These are phyloP conservation scores for Plutella xylostella DNA, from an alignment of 2,888 invertebrate genomes.

Conservation along the genomic window DNA sequence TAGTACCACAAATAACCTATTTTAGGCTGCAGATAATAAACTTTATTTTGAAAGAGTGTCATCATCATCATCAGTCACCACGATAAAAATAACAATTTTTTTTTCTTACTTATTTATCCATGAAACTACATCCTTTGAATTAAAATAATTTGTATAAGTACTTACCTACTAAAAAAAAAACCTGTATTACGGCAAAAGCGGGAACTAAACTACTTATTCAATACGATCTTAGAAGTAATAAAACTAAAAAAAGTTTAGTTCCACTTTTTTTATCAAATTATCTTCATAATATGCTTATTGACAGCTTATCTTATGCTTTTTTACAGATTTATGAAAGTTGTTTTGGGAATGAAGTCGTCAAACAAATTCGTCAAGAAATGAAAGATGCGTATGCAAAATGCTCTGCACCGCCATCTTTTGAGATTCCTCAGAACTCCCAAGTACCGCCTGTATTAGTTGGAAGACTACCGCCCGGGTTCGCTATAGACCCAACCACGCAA, in stretches of 20 bases:
- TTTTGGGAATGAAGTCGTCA: conserved; percentile 75
- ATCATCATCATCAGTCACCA: neutral
- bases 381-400: conserved; percentile 76
- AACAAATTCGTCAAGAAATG: conserved; percentile 76
- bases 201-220: too few species aligned
- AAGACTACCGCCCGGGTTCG: conserved; percentile 54
- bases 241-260: too few species aligned
- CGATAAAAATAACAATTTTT: neutral
- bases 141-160: too few species aligned
- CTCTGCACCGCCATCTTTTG: conserved; percentile 62
- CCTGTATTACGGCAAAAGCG: neutral
- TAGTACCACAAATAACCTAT: neutral
- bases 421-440: conserved; percentile 42
- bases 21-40: neutral
- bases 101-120: too few species aligned
- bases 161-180: neutral
- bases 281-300: neutral
- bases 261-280: too few species aligned
- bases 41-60: too few species aligned
- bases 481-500: conserved; percentile 55
- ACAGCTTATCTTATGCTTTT: conserved; percentile 9
- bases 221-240: too few species aligned
- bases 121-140: too few species aligned
- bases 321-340: conserved; percentile 78
- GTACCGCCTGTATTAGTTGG: conserved; percentile 49